Evolutionary conservation across 2,113 vertebrate genomes (phyloP).

Genomic region (Carettochelys insculpta): DNA sequence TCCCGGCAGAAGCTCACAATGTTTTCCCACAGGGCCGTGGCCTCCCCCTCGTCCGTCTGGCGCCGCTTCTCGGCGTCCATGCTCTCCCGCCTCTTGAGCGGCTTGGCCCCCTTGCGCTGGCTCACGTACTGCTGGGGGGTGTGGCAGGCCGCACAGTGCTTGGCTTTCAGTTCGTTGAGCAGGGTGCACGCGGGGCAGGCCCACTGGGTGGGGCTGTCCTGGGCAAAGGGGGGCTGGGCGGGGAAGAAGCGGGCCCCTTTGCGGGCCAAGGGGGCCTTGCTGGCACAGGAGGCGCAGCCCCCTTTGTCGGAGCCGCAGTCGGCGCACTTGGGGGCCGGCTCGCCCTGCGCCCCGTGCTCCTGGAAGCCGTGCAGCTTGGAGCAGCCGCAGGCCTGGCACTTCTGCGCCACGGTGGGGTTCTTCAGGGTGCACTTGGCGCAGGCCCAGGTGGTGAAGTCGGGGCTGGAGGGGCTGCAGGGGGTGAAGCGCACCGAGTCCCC

Average conservation of each 20-base stretch:
- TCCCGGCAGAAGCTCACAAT: slow-evolving; percentile 96
- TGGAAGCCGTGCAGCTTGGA: slow-evolving; percentile 97
- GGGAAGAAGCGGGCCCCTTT: slow-evolving; percentile 79
- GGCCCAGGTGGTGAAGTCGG: slow-evolving; percentile 94
- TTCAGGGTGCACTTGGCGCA: slow-evolving; percentile 95
- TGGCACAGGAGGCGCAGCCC: slow-evolving; percentile 59
- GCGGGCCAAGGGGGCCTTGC: slow-evolving; percentile 64
- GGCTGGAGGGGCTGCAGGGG: slow-evolving; percentile 91
- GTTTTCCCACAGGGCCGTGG: slow-evolving; percentile 96
- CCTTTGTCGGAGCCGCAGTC: slow-evolving; percentile 76
- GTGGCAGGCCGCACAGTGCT: slow-evolving; percentile 93
- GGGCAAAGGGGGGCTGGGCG: slow-evolving; percentile 10
- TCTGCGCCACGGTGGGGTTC: slow-evolving; percentile 85
- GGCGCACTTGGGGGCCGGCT: slow-evolving; percentile 68
- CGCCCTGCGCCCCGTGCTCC: slow-evolving; percentile 71
- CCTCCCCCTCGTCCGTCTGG: slow-evolving; percentile 93
- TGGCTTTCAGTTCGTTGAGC: slow-evolving; percentile 87
- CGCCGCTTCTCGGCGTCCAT: slow-evolving; percentile 93
- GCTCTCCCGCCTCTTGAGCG: slow-evolving; percentile 91
- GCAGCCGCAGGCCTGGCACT: slow-evolving; percentile 90
- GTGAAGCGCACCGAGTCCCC: slow-evolving; percentile 92
- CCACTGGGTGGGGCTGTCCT: slow-evolving; percentile 83
- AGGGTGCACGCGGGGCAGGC: slow-evolving; percentile 94
- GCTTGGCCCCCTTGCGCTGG: slow-evolving; percentile 82
- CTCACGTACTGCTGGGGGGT: slow-evolving; percentile 90